These are phyloP conservation scores for Autographa gamma DNA, from an alignment of 2,888 invertebrate species.

Conservation along the genomic window DNA sequence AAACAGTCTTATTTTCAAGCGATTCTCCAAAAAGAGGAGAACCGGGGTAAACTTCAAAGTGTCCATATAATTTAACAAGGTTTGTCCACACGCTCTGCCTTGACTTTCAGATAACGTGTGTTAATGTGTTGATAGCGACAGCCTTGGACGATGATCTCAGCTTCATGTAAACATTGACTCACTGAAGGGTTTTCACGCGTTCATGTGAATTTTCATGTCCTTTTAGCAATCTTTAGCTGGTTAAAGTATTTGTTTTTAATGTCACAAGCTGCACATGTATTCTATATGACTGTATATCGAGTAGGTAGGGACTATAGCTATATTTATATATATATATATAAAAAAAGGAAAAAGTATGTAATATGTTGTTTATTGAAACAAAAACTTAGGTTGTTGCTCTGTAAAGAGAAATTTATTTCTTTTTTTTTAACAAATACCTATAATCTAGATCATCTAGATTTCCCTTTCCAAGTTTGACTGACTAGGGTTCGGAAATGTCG, in stretches of 20 bases:
- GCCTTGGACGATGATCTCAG: slow-evolving; percentile 33
- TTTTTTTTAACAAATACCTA: too few relatives aligned
- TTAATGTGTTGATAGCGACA: slow-evolving; percentile 39
- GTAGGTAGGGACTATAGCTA: too few relatives aligned
- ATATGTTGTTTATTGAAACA: too few relatives aligned
- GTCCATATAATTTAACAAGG: neutral
- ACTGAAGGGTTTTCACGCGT: slow-evolving; percentile 7
- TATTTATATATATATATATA: too few relatives aligned
- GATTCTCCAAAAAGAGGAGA: neutral
- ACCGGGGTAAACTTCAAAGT: neutral
- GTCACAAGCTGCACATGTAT: neutral
- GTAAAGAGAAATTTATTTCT: too few relatives aligned
- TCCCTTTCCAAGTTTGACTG: too few relatives aligned
- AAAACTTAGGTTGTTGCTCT: too few relatives aligned
- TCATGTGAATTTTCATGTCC: slow-evolving; percentile 8
- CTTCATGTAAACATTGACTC: slow-evolving; percentile 11
- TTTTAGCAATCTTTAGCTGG: neutral
- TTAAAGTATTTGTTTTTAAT: neutral
- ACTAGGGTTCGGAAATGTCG: too few relatives aligned
- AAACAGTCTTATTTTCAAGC: neutral
- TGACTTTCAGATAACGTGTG: slow-evolving; percentile 39
- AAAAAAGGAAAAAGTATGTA: too few relatives aligned
- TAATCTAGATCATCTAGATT: too few relatives aligned
- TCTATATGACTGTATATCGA: too few relatives aligned
- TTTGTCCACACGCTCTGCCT: slow-evolving; percentile 25